Percentiles rank a stretch among this genome's conserved stretches.
phyloP scores from a whole-genome alignment of 2,113 vertebrate genomes.

The Chamaetylas fuelleborni region DNA sequence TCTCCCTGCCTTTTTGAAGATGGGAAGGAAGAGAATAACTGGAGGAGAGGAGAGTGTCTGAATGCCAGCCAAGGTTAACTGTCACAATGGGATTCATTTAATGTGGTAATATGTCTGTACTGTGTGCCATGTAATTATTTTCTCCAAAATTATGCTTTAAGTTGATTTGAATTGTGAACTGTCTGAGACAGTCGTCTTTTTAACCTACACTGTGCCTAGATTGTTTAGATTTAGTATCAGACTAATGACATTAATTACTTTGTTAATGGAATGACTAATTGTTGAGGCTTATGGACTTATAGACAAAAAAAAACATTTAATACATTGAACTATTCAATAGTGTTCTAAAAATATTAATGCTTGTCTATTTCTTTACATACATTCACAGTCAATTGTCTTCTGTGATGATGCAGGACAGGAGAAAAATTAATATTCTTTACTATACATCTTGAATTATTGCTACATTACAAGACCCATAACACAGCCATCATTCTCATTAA shows the following conservation, averaged over 20 bases:
- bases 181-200: neutral
- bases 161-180: neutral
- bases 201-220: neutral
- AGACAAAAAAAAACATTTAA: neutral
- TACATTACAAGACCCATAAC: neutral
- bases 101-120: neutral
- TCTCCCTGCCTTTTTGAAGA: neutral
- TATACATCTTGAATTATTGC: neutral
- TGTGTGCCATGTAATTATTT: neutral
- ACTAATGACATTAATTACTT: neutral
- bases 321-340: neutral
- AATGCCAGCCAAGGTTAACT: neutral
- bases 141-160: neutral
- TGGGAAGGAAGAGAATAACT: neutral
- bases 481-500: neutral
- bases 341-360: neutral
- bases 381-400: neutral
- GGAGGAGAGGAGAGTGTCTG: fast-evolving
- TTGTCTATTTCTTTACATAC: neutral
- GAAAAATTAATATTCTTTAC: neutral
- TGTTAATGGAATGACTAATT: neutral
- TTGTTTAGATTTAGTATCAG: neutral
- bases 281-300: neutral
- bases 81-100: neutral
- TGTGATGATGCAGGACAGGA: neutral